Base-by-base conservation (phyloP, 2,113 vertebrate species). In the Nymphicus hollandicus region DNA sequence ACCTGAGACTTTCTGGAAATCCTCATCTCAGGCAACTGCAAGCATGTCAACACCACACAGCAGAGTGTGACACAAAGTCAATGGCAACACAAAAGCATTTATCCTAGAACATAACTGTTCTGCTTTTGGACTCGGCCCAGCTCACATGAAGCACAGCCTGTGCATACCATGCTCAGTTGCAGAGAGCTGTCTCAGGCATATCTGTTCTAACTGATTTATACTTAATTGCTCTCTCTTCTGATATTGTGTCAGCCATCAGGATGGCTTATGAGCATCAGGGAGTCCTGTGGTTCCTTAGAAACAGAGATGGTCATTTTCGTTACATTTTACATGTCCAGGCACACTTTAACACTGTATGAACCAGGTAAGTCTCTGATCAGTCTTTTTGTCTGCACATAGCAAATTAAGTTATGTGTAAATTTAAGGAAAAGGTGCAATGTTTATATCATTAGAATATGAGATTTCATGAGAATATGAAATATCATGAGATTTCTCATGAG, bases 331-430 rank as follows among this genome's bases (percentile, higher is more conserved):
- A 46, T 8, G 9, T 27, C 14, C 33, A 71, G 52, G 11, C 17
- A 64, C 17, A n/a, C 15, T 76, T 74, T 88, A 64, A 39, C 29
- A 77, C 16, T 17, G 5, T 39, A 63, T 24, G 37, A 80, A 88
- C 22, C 17, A 39, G 6, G 6, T 37, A 81, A 47, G 20, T 63
- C 49, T 91, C 85, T 96, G 58, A 79, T 33, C 61, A 13, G 25
- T 37, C 33, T 91, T 92, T 97, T 93, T 96, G 43, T 88, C 92
- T 96, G 71, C 78, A 97, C 96, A 86, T 58, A 91, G 33, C 50
- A 91, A 86, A 93, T 95, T 95, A 95, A 96, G 64, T 96, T 92
- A 87, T 35, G 5, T 41, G 25, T 55, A 94, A 90, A 95, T 79
- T 80, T 83, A 92, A 77, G 49, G 72, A 96, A 83, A 81, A 69